phyloP scores from a whole-genome alignment of 2,113 vertebrate genomes.

The Hyla sarda region DNA sequence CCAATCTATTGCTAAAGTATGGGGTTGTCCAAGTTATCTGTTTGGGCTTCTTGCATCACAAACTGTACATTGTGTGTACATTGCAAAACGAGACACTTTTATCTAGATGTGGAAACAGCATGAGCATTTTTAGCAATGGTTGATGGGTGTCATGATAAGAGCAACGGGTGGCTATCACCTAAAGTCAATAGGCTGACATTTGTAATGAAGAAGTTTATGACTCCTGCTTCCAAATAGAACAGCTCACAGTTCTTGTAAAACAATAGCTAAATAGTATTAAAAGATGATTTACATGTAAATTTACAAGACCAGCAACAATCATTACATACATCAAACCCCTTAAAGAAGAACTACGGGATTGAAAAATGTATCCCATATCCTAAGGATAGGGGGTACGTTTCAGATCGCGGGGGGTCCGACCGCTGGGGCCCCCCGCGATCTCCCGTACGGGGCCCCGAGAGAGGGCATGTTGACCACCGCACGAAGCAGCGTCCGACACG shows the following conservation, averaged over 20 bases:
- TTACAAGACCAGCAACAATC: too few relatives aligned
- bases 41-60: neutral
- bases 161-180: neutral
- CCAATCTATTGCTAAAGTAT: slow-evolving; percentile 1
- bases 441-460: too few relatives aligned
- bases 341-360: too few relatives aligned
- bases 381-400: too few relatives aligned
- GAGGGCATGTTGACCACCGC: too few relatives aligned
- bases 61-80: neutral
- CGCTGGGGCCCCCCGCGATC: too few relatives aligned
- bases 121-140: neutral
- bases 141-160: neutral
- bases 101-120: neutral
- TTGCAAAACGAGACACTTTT: neutral
- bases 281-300: too few relatives aligned
- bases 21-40: neutral
- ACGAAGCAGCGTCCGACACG: too few relatives aligned
- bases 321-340: too few relatives aligned
- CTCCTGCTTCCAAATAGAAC: neutral
- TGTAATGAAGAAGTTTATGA: neutral
- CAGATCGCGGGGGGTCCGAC: too few relatives aligned
- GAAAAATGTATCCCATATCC: too few relatives aligned
- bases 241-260: neutral
- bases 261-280: neutral
- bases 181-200: neutral